Conservation (phyloP, 64 coral and sea anemone genomes). For the Cladopsammia gracilis region DNA sequence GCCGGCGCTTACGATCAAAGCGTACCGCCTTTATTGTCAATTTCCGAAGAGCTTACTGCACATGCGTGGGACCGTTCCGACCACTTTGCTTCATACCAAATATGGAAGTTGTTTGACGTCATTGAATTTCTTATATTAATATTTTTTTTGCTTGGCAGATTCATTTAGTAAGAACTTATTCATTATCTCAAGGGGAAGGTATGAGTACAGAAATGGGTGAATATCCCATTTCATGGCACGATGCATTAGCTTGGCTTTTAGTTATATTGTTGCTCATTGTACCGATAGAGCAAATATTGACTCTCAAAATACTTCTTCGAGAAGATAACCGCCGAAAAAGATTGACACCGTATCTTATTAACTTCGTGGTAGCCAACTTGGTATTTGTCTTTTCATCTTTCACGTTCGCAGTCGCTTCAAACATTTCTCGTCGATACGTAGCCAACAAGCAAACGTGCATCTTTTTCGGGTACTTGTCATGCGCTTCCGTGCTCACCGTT, state of each 20-base stretch:
- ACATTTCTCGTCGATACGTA: neutral
- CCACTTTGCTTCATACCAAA: no score
- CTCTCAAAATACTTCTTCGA: neutral
- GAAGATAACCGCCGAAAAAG: neutral
- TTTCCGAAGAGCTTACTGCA: no score
- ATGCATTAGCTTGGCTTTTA: neutral
- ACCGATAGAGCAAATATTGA: neutral
- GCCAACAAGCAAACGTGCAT: neutral
- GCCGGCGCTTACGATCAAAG: neutral
- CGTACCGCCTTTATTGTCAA: no score
- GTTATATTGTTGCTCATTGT: neutral
- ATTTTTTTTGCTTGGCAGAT: no score
- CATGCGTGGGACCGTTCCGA: no score
- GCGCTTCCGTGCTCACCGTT: neutral
- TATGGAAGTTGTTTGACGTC: no score
- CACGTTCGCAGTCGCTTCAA: neutral
- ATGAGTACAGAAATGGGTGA: neutral
- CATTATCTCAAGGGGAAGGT: no score
- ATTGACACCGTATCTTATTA: slow-evolving; percentile 9
- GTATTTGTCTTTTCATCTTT: neutral
- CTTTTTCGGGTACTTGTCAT: neutral
- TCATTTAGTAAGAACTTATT: no score
- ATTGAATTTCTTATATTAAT: no score
- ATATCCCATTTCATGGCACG: neutral
- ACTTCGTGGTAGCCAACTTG: neutral